These are phyloP conservation scores for Cantharis rustica DNA, from an alignment of 2,888 invertebrate genomes.

Conservation along the genomic window DNA sequence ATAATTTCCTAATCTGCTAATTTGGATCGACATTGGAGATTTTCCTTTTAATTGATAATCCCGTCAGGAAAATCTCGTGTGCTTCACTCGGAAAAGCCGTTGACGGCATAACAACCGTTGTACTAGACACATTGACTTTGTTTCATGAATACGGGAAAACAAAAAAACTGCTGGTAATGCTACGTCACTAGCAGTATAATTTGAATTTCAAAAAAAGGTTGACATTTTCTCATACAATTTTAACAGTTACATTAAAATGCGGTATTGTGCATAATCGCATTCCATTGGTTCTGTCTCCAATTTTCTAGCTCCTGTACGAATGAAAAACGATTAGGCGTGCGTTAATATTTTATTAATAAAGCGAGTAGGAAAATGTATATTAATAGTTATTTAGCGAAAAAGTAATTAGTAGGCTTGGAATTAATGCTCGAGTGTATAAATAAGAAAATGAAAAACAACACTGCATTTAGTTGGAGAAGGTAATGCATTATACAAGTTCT, in stretches of 20 bases:
- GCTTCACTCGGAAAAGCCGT: neutral
- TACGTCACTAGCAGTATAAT: neutral
- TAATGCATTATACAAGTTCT: neutral
- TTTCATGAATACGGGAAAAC: neutral
- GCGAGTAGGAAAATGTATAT: neutral
- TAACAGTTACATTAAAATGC: neutral
- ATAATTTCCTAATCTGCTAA: neutral
- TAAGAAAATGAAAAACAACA: neutral
- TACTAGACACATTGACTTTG: neutral
- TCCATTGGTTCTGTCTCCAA: neutral
- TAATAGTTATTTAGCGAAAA: neutral
- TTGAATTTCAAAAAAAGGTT: neutral
- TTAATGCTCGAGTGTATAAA: neutral
- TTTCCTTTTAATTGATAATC: neutral
- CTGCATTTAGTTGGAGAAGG: neutral
- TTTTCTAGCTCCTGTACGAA: neutral
- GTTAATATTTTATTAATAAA: neutral
- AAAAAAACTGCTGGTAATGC: neutral
- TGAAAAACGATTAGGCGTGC: neutral
- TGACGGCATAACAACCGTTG: neutral
- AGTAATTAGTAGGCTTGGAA: neutral
- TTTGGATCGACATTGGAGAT: neutral
- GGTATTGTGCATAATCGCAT: neutral
- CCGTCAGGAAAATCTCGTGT: neutral
- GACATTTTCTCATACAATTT: neutral